Base-by-base conservation (phyloP, 2,797 vertebrate genomes). In the Avahi laniger region DNA sequence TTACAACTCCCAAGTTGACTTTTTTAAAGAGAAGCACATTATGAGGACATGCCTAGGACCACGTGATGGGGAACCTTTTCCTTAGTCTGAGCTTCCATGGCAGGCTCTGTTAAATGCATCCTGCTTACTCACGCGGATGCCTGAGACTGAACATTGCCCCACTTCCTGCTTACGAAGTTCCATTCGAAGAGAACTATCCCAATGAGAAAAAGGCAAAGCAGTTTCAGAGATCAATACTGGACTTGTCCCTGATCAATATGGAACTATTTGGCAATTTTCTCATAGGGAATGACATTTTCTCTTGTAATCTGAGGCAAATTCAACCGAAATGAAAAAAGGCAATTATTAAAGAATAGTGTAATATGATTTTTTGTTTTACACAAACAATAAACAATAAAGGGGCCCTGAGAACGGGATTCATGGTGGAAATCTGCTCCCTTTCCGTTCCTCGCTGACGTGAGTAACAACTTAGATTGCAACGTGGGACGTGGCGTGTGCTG, bases 271-370 rank as follows among this genome's bases (percentile, higher is more conserved):
- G 89, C 89, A 94, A 95, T 96, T 94, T 96, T 90, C 93, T 94
- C 73, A 80, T 67, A 89, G 15, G 15, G 52, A 96, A 92, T 96
- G 95, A 92, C 87, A 98, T 96, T 96, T 94, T 70, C 81, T 78
- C 65, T 93, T 95, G 54, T 94, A 94, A 96, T 98, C 87, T 33
- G 75, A 87, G 87, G 92, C 80, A 95, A 95, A 97, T 88, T 91
- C 70, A 82, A 90, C 84, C 57, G 76, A 94, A 92, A 57, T 59
- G 81, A 85, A 85, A 81, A 92, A 95, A 95, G 80, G 83, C 75
- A 96, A 96, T 96, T 90, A 89, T 67, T 50, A 73, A 84, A 95
- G 63, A 83, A 92, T 78, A 76, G 89, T 78, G 33, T 46, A 65
- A 89, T 80, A 81, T 22, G 59, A 46, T 83, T 85, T 83, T 61